A percentile compares a stretch with the other conserved stretches of the same genome.
Evolutionary conservation across 2,888 invertebrate species (phyloP).

Genomic region (Cephus pygmeus): DNA sequence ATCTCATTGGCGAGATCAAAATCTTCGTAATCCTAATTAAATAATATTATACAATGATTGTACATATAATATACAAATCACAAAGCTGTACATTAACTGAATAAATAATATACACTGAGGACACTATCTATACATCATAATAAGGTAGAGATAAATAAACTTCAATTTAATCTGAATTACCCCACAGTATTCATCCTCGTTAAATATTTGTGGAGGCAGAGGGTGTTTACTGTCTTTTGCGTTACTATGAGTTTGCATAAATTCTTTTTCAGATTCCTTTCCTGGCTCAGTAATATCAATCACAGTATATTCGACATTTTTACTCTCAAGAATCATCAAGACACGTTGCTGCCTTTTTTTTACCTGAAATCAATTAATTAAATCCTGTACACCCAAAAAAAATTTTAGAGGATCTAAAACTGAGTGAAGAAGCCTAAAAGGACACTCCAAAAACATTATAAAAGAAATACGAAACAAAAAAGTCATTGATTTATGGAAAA

Average conservation of each 20-base stretch:
- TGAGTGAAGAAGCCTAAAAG: background rate
- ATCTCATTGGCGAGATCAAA: conserved; percentile 93
- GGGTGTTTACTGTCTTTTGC: conserved; percentile 82
- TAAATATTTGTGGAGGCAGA: conserved; percentile 94
- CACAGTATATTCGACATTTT: conserved; percentile 87
- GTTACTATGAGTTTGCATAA: conserved; percentile 90
- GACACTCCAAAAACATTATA: too few species aligned
- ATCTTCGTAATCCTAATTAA: conserved; percentile 87
- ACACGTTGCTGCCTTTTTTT: conserved; percentile 96
- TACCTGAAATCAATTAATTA: conserved; percentile 73
- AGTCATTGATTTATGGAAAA: too few species aligned
- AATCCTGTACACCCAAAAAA: background rate
- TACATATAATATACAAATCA: conserved; percentile 6
- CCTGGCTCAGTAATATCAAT: conserved; percentile 97
- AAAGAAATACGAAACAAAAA: background rate
- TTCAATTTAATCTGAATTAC: conserved; percentile 67
- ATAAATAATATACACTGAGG: background rate
- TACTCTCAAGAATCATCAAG: conserved; percentile 91
- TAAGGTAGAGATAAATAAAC: background rate
- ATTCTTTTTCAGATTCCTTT: conserved; percentile 86
- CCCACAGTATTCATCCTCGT: conserved; percentile 92
- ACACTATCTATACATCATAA: background rate
- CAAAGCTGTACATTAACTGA: background rate
- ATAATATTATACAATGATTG: conserved; percentile 30
- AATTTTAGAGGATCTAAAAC: background rate